A percentile compares a stretch with the other conserved stretches of the same genome.
Evolutionary conservation across 2,888 invertebrate species (phyloP).

Genomic region (Boloria selene): DNA sequence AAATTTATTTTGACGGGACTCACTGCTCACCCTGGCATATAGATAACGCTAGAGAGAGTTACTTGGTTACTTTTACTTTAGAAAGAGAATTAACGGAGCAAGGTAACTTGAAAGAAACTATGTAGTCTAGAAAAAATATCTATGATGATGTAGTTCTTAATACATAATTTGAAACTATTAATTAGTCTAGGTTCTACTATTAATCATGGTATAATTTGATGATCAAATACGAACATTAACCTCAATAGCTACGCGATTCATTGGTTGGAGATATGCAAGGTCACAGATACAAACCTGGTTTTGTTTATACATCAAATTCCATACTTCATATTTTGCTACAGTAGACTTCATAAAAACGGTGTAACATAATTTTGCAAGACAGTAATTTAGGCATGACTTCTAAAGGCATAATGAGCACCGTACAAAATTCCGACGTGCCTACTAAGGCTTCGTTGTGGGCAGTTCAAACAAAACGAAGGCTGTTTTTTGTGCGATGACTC

Average conservation of each 20-base stretch:
- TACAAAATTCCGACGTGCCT: slow-evolving; percentile 47
- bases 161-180: slow-evolving; percentile 13
- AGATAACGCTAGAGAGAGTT: too few species aligned
- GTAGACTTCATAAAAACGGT: neutral
- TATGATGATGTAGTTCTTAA: too few species aligned
- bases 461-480: slow-evolving; percentile 48
- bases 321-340: neutral
- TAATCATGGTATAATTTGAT: slow-evolving; percentile 12
- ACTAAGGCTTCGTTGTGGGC: slow-evolving; percentile 50
- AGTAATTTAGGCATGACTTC: slow-evolving; percentile 40
- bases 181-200: slow-evolving; percentile 11
- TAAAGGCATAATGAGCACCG: slow-evolving; percentile 50
- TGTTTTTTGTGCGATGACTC: slow-evolving; percentile 60
- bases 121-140: too few species aligned
- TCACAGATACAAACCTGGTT: slow-evolving; percentile 11
- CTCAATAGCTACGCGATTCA: slow-evolving; percentile 11
- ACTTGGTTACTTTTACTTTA: too few species aligned
- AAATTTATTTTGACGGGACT: too few species aligned
- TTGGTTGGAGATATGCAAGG: neutral
- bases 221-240: slow-evolving; percentile 14
- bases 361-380: slow-evolving; percentile 40
- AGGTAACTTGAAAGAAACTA: too few species aligned
- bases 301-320: neutral
- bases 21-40: too few species aligned
- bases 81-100: too few species aligned